Evolutionary conservation across 2,888 invertebrate genomes (phyloP), one percentile per base, ranked within the genome.

Genomic region (Chrysotoxum bicinctum): DNA sequence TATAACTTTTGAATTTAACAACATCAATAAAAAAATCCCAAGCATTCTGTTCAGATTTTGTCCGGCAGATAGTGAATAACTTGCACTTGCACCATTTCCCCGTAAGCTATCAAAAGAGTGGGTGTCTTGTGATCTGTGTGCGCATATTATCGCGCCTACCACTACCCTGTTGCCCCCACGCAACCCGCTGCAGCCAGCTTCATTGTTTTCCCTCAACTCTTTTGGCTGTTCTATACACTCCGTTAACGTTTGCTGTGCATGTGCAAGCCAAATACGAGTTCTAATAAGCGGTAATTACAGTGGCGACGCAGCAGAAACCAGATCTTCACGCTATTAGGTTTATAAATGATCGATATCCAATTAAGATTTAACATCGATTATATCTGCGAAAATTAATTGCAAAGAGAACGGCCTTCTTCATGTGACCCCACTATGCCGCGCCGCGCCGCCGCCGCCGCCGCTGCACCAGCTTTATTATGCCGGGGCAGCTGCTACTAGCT

Each of bases 301-400:
- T 84, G 84, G 84, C 80, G 80, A 84, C 84, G 84, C 84, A 80
- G 75, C 80, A 84, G 72, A 84, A 84, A 84, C 84, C 84, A 84
- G 84, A 80, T 85, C 85, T 81, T 80, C 85, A 69, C 85, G 85
- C 85, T 85, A 80, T 80, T 81, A 81, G 80, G 81, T 85, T 50
- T 66, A 77, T 85, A 81, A 86, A 78, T 86, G 86, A 86, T 86
- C 82, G 82, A 86, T 86, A 82, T 86, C 86, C 86, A 86, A 86
- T 86, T 86, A 82, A 86, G 82, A 86, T 78, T 78, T 75, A 86
- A 86, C 86, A 86, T 86, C 86, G 86, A 86, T 86, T 86, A 81
- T 82, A 81, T 81, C 82, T 52, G 86, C 78, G 73, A 81, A 82
- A 86, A 86, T 82, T 86, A 86, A 86, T 86, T 86, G 86, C 86